A percentile compares a stretch with the other conserved stretches of the same genome.
Conservation (phyloP, 2,888 invertebrate genomes). For the Tipula unca region DNA sequence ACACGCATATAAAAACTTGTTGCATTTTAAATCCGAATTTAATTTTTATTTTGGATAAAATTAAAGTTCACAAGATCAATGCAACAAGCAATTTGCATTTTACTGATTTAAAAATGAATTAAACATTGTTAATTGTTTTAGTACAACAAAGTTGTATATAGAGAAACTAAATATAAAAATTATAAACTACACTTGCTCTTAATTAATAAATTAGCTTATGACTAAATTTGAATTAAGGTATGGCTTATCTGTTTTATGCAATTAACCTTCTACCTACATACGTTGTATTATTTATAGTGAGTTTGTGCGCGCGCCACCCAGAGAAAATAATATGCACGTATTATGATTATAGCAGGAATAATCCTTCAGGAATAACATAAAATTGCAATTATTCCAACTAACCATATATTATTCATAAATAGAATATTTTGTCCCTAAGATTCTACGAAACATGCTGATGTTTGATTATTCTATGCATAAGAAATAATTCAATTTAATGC, state of each 20-base stretch:
- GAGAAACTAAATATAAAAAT: background rate
- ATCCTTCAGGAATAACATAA: too few relatives aligned
- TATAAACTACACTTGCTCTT: background rate
- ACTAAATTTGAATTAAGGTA: background rate
- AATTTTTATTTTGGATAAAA: background rate
- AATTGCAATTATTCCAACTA: too few relatives aligned
- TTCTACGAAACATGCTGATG: too few relatives aligned
- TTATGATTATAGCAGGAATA: too few relatives aligned
- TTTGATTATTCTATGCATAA: too few relatives aligned
- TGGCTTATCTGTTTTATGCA: background rate
- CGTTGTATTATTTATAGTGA: background rate
- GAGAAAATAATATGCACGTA: too few relatives aligned
- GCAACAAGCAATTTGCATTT: background rate
- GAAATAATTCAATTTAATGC: too few relatives aligned
- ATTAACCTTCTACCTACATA: background rate
- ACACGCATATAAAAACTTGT: background rate
- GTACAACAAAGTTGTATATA: background rate
- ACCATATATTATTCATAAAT: too few relatives aligned
- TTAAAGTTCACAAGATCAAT: background rate
- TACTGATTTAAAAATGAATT: background rate
- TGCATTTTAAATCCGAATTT: background rate
- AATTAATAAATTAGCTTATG: background rate
- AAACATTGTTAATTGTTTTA: background rate
- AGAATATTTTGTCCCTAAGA: too few relatives aligned
- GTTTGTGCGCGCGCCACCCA: too few relatives aligned